These are phyloP conservation scores for Tubiluchus corallicola DNA, from an alignment of 2,888 invertebrate genomes.

Conservation along the genomic window DNA sequence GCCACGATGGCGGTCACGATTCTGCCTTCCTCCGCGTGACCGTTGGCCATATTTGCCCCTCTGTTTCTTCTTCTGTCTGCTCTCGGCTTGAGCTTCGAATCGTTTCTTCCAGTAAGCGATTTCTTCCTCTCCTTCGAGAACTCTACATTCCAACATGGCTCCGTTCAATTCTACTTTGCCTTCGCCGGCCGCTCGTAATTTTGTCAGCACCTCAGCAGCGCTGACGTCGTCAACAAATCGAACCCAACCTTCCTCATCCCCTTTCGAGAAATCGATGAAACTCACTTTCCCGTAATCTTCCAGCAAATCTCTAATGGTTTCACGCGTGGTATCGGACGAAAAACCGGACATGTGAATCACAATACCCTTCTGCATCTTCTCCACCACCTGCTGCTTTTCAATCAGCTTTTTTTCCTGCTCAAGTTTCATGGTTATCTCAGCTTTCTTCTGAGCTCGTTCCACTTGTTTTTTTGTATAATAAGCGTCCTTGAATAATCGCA, in stretches of 20 bases:
- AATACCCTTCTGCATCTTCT: constrained; percentile 40
- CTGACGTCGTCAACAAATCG: background rate
- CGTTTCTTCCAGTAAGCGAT: no score
- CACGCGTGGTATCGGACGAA: constrained; percentile 42
- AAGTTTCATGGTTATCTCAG: no score
- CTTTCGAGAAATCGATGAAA: constrained; percentile 23
- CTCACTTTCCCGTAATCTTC: constrained; percentile 32
- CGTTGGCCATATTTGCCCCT: no score
- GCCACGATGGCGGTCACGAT: no score
- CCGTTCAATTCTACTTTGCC: background rate
- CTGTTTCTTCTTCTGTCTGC: no score
- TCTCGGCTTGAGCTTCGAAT: no score
- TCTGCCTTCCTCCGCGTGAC: no score
- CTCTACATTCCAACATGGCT: background rate
- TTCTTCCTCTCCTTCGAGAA: background rate
- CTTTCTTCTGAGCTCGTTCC: no score
- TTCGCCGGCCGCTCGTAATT: background rate
- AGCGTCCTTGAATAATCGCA: constrained; percentile 18
- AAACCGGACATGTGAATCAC: constrained; percentile 48
- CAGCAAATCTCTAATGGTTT: constrained; percentile 52
- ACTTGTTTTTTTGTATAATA: no score
- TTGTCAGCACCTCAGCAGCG: background rate
- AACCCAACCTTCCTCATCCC: constrained; percentile 16
- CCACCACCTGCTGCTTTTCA: constrained; percentile 14
- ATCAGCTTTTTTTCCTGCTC: constrained; percentile 11